Evolutionary conservation across 2,888 invertebrate species (phyloP).

Genomic region (Cryptus armator): DNA sequence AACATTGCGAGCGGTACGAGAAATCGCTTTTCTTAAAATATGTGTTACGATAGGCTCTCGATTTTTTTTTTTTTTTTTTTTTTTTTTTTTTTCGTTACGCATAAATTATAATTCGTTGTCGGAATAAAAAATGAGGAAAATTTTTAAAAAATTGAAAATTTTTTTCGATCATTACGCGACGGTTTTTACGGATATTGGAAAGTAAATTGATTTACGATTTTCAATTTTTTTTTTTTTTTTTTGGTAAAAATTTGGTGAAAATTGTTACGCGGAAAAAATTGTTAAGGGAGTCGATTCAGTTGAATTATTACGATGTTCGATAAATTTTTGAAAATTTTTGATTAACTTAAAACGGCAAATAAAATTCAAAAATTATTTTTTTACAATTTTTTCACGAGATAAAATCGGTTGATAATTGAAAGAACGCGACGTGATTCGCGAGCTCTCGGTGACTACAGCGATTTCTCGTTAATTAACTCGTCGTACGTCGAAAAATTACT

Average conservation of each 20-base stretch:
- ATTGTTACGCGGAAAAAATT: no score
- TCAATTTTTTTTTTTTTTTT: no score
- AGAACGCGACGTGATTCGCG: no score
- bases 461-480: slow-evolving; percentile 44
- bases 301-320: no score
- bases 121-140: no score
- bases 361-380: no score
- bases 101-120: not conserved
- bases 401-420: not conserved
- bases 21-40: slow-evolving; percentile 80
- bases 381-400: no score
- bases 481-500: slow-evolving; percentile 64
- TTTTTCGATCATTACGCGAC: not conserved
- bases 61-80: slow-evolving; percentile 34
- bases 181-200: not conserved
- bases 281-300: no score
- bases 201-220: slow-evolving; percentile 6
- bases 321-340: no score
- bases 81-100: not conserved
- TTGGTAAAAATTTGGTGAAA: no score
- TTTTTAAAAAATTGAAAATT: not conserved
- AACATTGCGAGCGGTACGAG: slow-evolving; percentile 53
- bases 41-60: slow-evolving; percentile 79
- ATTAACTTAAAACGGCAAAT: no score
- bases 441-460: not conserved